Percentiles rank a stretch among this genome's conserved stretches.
These are phyloP conservation scores for Chloroclystis v-ata DNA, from an alignment of 2,888 invertebrate species.

Conservation along the genomic window DNA sequence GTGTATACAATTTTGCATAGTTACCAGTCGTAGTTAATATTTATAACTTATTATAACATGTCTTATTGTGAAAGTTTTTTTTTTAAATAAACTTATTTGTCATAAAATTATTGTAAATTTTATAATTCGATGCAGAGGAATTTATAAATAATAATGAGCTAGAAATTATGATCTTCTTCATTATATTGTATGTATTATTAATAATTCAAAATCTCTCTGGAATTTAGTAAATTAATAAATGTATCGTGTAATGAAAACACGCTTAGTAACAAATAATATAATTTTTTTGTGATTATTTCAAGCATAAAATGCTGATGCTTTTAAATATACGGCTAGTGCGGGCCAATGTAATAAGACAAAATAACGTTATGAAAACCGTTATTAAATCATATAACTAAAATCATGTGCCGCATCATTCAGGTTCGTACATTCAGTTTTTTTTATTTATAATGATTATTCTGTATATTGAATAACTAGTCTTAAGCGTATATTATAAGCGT, in stretches of 20 bases:
- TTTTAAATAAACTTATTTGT: too few relatives aligned
- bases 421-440: neutral
- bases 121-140: slow-evolving; percentile 60
- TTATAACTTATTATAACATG: too few relatives aligned
- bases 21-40: too few relatives aligned
- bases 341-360: too few relatives aligned
- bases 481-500: slow-evolving; percentile 50
- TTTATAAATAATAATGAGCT: slow-evolving; percentile 50
- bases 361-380: too few relatives aligned
- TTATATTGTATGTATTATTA: slow-evolving; percentile 3
- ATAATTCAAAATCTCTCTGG: slow-evolving; percentile 22
- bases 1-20: too few relatives aligned
- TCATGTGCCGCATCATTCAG: too few relatives aligned
- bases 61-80: too few relatives aligned
- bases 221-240: slow-evolving; percentile 19
- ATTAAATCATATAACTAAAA: too few relatives aligned
- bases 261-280: neutral
- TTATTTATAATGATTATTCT: neutral
- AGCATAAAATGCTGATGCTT: slow-evolving; percentile 13
- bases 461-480: neutral
- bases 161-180: slow-evolving; percentile 21
- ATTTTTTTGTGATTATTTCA: neutral
- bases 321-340: too few relatives aligned
- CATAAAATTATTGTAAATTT: slow-evolving; percentile 44
- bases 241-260: slow-evolving; percentile 7